Evolutionary conservation across 2,113 vertebrate species (phyloP).

Genomic region (Myiopsitta monachus): DNA sequence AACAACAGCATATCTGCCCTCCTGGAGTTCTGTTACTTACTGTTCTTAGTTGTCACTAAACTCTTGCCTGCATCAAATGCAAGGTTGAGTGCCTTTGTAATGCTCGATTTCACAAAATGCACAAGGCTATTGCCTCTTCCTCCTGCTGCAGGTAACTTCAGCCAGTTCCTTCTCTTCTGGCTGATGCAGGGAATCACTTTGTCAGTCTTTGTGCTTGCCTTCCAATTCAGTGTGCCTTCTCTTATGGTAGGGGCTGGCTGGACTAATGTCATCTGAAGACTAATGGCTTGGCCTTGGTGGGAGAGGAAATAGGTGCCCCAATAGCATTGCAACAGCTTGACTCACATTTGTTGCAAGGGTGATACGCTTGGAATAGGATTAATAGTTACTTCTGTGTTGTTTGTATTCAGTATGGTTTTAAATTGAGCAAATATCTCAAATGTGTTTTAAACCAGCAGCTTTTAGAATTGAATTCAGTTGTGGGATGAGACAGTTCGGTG

Average conservation of each 20-base stretch:
- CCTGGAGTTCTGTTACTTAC: not conserved
- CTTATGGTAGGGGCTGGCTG: not conserved
- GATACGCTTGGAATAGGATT: not conserved
- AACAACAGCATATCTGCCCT: not conserved
- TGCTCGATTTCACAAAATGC: not conserved
- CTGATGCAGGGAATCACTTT: not conserved
- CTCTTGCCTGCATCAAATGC: not conserved
- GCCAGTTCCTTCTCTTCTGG: not conserved
- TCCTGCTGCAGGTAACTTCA: not conserved
- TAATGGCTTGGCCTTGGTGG: not conserved
- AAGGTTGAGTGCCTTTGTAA: not conserved
- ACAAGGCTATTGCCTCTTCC: not conserved
- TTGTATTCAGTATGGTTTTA: not conserved
- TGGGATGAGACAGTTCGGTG: not conserved
- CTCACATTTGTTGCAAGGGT: not conserved
- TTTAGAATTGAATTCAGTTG: not conserved
- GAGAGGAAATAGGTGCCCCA: not conserved
- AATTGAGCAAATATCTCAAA: not conserved
- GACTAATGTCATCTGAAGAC: not conserved
- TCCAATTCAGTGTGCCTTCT: not conserved
- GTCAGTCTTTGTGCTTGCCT: not conserved
- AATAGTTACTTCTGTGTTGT: not conserved
- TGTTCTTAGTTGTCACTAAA: not conserved
- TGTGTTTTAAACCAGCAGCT: not conserved
- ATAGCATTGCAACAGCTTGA: not conserved